These are phyloP conservation scores for Drosophila anomalata DNA, from an alignment of 2,888 invertebrate species.

Conservation along the genomic window DNA sequence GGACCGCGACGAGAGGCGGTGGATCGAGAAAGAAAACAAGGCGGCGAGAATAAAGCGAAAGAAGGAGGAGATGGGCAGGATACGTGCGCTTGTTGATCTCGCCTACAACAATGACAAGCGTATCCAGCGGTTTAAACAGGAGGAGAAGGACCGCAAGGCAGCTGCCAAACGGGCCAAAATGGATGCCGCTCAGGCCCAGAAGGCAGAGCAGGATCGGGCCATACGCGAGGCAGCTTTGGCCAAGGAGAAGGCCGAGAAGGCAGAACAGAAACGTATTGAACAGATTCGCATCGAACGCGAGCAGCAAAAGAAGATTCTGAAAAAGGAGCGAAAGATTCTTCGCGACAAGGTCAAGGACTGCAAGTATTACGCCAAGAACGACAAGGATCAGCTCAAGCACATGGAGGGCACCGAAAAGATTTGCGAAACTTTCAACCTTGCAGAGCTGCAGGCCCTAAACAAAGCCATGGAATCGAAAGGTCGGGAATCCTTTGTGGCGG, in stretches of 20 bases:
- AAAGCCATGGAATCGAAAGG: slow-evolving; percentile 88
- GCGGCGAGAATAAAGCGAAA: slow-evolving; percentile 95
- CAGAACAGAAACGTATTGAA: slow-evolving; percentile 92
- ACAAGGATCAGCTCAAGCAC: slow-evolving; percentile 90
- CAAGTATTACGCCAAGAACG: slow-evolving; percentile 90
- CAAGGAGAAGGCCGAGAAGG: slow-evolving; percentile 91
- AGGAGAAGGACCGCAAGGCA: slow-evolving; percentile 95
- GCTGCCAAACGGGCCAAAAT: slow-evolving; percentile 95
- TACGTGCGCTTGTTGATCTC: slow-evolving; percentile 95
- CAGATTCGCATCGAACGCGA: slow-evolving; percentile 94
- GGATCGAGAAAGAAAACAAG: slow-evolving; percentile 99
- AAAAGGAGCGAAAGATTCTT: slow-evolving; percentile 93
- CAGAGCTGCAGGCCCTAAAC: slow-evolving; percentile 91
- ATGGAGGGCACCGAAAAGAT: slow-evolving; percentile 97
- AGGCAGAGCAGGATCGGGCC: slow-evolving; percentile 92
- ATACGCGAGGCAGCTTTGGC: slow-evolving; percentile 89
- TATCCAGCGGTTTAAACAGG: slow-evolving; percentile 95
- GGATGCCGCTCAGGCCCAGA: slow-evolving; percentile 92
- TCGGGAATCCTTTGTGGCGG: slow-evolving; percentile 87
- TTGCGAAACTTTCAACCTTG: slow-evolving; percentile 90
- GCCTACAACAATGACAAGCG: slow-evolving; percentile 97
- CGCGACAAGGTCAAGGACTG: slow-evolving; percentile 91
- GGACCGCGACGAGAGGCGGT: slow-evolving; percentile 97
- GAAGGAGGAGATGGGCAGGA: slow-evolving; percentile 97
- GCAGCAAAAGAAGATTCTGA: slow-evolving; percentile 91